Evolutionary conservation across 2,888 invertebrate genomes (phyloP), one percentile per base, ranked within the genome.

Genomic region (Ormyrus pomaceus): DNA sequence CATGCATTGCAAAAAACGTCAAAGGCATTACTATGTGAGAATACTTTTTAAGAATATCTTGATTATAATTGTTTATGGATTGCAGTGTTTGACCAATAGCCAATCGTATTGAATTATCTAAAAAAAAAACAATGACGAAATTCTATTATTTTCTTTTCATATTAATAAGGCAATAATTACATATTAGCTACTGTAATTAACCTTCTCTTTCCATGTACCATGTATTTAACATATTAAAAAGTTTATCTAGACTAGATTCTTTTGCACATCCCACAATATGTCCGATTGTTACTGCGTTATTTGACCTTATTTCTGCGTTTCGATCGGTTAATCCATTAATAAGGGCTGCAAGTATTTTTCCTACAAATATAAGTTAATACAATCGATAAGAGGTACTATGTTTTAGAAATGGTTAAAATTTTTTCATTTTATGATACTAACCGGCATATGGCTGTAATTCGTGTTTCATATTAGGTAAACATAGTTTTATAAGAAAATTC

Each of bases 1-100:
- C 95, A 87, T 98, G 98, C 96, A 97, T 98, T 10, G 97, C 98
- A 83, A 97, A 94, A 90, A 97, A 98, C 45, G 96, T 95, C 77
- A 97, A 92, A 0, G 98, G 97, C 84, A 98, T 92, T 9, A 96
- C 92, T 48, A 94, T 91, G 8, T 93, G 93, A 51, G 95, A 94
- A 87, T 96, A 95, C 86, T 95, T 94, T 87, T 95, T 96, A 61
- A 98, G 91, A 74, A 96, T 92, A 82, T 97, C 97, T 83, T 95
- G 95, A 91, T 96, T 95, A 74, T 97, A 95, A 85, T 95, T 95
- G 66, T 95, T 95, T 82, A 97, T 94, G 0, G 97, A 94, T 86
- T 96, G 96, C 34, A 98, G 92, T 0, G 95, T 94, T 75, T 94
- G 92, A 0, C 95, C 95, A 77, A 96, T 94, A 0, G 95, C 94